These are phyloP conservation scores for Cephalopterus ornatus DNA, from an alignment of 2,113 vertebrate genomes.

Conservation along the genomic window DNA sequence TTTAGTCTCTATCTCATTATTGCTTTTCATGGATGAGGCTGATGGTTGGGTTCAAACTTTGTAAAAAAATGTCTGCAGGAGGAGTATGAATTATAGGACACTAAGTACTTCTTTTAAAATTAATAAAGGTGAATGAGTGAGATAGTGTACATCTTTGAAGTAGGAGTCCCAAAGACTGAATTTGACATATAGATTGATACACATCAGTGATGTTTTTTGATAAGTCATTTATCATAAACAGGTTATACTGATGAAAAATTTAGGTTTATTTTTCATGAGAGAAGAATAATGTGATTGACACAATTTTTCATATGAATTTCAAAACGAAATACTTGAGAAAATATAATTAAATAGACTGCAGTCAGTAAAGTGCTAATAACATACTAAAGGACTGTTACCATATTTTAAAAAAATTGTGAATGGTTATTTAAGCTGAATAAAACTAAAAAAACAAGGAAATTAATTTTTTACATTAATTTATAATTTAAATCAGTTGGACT, in stretches of 20 bases:
- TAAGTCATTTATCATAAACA: not conserved
- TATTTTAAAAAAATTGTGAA: not conserved
- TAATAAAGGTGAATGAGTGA: not conserved
- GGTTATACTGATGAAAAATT: not conserved
- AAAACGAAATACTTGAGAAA: not conserved
- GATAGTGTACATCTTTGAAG: not conserved
- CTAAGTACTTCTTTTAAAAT: not conserved
- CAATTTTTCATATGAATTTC: not conserved
- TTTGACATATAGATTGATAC: not conserved
- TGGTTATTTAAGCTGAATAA: not conserved
- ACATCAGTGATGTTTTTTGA: not conserved
- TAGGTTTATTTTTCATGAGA: not conserved
- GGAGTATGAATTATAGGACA: not conserved
- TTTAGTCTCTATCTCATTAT: not conserved
- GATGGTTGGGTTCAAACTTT: not conserved
- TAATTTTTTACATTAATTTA: not conserved
- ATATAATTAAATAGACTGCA: not conserved
- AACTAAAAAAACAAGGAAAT: not conserved
- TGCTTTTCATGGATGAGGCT: not conserved
- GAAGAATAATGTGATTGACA: not conserved
- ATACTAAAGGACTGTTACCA: not conserved
- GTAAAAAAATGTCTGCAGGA: rapidly evolving
- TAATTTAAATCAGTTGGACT: not conserved
- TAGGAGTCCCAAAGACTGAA: not conserved
- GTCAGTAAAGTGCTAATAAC: not conserved